Evolutionary conservation across 92 coral and sea anemone genomes (phyloP).

Genomic region (Palythoa caribaeorum): DNA sequence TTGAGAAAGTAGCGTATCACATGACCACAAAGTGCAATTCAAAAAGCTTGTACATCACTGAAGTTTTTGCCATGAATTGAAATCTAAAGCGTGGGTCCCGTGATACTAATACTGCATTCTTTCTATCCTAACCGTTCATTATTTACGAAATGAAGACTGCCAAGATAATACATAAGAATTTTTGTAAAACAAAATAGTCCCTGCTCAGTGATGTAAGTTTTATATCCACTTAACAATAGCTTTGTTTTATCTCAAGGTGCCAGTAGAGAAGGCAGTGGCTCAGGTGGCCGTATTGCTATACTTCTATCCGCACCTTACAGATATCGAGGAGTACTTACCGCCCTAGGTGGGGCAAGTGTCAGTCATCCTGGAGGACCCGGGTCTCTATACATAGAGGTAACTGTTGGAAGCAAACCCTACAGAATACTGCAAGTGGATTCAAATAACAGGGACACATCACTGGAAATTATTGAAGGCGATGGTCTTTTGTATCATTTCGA

Average conservation of each 20-base stretch:
- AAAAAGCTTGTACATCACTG: no score
- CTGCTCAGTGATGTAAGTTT: background rate
- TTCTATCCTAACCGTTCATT: no score
- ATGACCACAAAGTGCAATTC: no score
- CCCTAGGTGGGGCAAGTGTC: constrained; percentile 65
- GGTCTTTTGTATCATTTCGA: constrained; percentile 62
- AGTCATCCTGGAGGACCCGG: constrained; percentile 70
- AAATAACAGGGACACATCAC: constrained; percentile 53
- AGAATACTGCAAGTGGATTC: constrained; percentile 60
- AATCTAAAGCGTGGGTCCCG: no score
- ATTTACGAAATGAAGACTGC: no score
- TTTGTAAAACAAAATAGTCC: background rate
- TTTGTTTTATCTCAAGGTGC: constrained; percentile 42
- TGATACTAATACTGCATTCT: no score
- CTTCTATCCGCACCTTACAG: constrained; percentile 52
- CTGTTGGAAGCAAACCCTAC: constrained; percentile 45
- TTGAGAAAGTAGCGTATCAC: no score
- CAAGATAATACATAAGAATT: no score
- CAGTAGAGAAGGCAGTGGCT: constrained; percentile 66
- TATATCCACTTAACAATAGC: background rate
- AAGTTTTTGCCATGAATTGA: no score
- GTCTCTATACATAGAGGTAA: constrained; percentile 59
- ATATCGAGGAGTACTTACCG: constrained; percentile 64
- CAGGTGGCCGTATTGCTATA: constrained; percentile 76
- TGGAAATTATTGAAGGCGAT: constrained; percentile 52